These are phyloP conservation scores for Malurus splendens DNA, from an alignment of 2,797 vertebrate genomes.

Conservation along the genomic window DNA sequence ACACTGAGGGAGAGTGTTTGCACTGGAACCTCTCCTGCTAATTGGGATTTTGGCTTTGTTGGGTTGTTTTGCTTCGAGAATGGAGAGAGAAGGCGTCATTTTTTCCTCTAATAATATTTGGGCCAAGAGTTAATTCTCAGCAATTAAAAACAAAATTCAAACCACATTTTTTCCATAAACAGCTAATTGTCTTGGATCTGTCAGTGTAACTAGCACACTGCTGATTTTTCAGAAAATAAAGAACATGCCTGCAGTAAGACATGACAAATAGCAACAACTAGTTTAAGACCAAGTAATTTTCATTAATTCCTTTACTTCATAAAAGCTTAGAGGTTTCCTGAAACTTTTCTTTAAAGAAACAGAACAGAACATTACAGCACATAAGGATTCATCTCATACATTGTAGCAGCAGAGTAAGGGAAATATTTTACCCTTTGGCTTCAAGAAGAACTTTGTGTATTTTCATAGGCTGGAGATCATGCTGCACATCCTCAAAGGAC, in stretches of 20 bases:
- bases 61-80: slow-evolving; percentile 12
- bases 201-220: neutral
- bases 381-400: neutral
- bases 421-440: neutral
- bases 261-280: neutral
- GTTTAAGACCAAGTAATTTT: neutral
- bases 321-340: neutral
- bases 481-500: neutral
- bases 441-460: neutral
- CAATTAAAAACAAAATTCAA: slow-evolving; percentile 21
- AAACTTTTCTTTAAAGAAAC: neutral
- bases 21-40: neutral
- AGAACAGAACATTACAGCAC: neutral
- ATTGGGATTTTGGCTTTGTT: neutral
- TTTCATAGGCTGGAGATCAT: neutral
- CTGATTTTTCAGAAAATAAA: slow-evolving; percentile 1
- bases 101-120: slow-evolving; percentile 19
- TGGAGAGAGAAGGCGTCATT: neutral
- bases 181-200: neutral
- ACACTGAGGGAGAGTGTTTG: neutral
- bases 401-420: neutral
- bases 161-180: slow-evolving; percentile 10
- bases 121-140: neutral
- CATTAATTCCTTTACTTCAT: neutral
- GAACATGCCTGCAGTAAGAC: neutral